Percentiles rank a stretch among this genome's conserved stretches.
phyloP scores from a whole-genome alignment of 1,140 invertebrate species.

The Drosophila trapezifrons region DNA sequence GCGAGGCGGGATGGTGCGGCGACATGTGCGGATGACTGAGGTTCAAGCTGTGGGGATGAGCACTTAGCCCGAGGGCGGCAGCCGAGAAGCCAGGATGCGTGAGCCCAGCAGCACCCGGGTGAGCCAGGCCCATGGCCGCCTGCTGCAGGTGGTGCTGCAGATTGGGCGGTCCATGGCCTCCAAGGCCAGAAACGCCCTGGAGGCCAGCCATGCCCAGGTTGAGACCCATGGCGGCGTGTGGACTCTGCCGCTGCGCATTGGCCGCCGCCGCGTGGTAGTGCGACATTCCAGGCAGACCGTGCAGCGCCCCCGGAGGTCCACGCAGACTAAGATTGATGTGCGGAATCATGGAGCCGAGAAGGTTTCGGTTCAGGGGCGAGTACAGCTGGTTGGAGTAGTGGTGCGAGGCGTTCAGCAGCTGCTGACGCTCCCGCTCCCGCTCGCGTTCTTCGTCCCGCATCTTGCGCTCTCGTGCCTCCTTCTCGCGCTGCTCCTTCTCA shows the following conservation, averaged over 20 bases:
- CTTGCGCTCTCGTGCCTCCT: conserved; percentile 68
- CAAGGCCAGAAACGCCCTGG: conserved; percentile 38
- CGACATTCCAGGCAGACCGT: conserved; percentile 72
- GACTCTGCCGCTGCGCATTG: conserved; percentile 75
- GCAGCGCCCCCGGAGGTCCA: conserved; percentile 65
- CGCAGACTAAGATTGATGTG: conserved; percentile 73
- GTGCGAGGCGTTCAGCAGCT: conserved; percentile 74
- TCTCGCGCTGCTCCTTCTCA: conserved; percentile 70
- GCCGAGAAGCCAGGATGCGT: conserved; percentile 77
- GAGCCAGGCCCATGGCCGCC: conserved; percentile 67
- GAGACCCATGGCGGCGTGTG: conserved; percentile 74
- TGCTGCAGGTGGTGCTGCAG: conserved; percentile 79
- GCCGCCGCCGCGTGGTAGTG: conserved; percentile 79
- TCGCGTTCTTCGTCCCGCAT: conserved; percentile 66
- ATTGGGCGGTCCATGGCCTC: conserved; percentile 71
- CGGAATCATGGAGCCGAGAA: conserved; percentile 78
- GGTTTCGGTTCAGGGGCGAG: conserved; percentile 73
- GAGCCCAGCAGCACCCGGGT: conserved; percentile 66
- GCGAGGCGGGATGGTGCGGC: conserved; percentile 69
- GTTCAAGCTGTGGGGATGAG: conserved; percentile 79
- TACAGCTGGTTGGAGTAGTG: conserved; percentile 82
- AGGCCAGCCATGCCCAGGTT: conserved; percentile 74
- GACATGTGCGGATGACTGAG: conserved; percentile 81
- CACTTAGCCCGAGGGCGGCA: conserved; percentile 66
- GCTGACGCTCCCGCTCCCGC: conserved; percentile 73